Evolutionary conservation across 2,888 invertebrate species (phyloP).

Genomic region (Ceratothoa steindachneri): DNA sequence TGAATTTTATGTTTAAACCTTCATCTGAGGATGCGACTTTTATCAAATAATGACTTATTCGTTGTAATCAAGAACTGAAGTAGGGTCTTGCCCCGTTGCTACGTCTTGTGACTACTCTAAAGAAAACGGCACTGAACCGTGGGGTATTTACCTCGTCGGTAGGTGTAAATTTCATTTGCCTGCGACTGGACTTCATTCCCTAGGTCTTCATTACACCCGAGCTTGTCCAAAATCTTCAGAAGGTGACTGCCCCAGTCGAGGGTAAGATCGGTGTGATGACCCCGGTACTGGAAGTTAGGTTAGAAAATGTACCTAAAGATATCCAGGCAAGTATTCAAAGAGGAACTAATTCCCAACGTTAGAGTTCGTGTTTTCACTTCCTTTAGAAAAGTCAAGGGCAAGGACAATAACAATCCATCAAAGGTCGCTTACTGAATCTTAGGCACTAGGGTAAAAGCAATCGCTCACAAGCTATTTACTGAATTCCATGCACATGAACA

Average conservation of each 20-base stretch:
- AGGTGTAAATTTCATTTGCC: conserved; percentile 41
- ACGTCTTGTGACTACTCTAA: neutral
- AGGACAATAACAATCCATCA: too few species aligned
- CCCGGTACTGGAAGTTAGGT: conserved; percentile 19
- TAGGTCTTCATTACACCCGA: conserved; percentile 24
- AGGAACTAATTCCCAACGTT: too few species aligned
- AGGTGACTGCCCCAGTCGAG: conserved; percentile 27
- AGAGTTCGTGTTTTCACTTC: too few species aligned
- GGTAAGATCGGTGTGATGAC: conserved; percentile 22
- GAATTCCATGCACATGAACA: too few species aligned
- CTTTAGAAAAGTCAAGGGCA: too few species aligned
- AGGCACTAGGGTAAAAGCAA: too few species aligned
- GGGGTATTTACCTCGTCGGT: conserved; percentile 37
- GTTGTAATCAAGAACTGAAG: neutral
- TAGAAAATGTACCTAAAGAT: neutral
- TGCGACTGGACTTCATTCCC: conserved; percentile 20
- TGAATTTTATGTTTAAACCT: too few species aligned
- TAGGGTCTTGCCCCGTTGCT: neutral
- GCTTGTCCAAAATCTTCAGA: conserved; percentile 30
- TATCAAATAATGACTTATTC: too few species aligned
- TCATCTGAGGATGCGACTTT: too few species aligned
- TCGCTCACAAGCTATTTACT: too few species aligned
- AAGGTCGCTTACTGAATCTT: too few species aligned
- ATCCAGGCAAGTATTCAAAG: too few species aligned
- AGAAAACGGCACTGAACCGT: neutral